Percentiles rank a stretch among this genome's conserved stretches.
Conservation (phyloP, 2,797 vertebrate species). For the Diglossa cyanea region DNA sequence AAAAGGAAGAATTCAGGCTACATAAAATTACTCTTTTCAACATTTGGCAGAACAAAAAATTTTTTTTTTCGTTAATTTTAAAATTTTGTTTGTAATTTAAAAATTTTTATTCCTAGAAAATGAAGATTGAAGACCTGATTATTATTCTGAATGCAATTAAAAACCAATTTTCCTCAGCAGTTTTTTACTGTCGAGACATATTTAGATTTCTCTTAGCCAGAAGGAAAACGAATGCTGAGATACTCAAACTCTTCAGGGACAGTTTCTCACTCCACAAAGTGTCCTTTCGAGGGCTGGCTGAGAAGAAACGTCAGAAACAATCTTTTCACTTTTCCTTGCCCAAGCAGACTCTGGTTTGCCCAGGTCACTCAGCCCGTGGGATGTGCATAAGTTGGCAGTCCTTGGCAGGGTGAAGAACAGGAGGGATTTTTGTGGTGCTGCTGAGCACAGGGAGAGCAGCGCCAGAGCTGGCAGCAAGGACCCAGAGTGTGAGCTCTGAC, state of each 20-base stretch:
- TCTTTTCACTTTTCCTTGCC: background rate
- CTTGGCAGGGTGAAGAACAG: background rate
- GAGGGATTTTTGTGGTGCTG: background rate
- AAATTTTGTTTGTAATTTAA: background rate
- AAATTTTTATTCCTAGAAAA: background rate
- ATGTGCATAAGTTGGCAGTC: background rate
- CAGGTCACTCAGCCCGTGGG: background rate
- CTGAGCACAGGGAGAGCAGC: background rate
- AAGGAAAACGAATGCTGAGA: background rate
- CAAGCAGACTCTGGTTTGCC: accelerated
- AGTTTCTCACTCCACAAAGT: background rate
- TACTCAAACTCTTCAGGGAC: background rate
- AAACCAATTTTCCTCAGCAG: background rate
- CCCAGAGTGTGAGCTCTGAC: background rate
- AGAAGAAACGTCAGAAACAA: background rate
- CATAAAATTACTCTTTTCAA: background rate
- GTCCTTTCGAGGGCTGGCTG: background rate
- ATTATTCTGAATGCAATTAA: background rate
- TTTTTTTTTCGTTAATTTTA: background rate
- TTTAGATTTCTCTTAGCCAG: background rate
- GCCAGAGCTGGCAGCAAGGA: background rate
- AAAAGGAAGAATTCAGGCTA: background rate
- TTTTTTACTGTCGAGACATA: background rate
- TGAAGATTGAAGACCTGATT: background rate
- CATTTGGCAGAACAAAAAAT: background rate